Evolutionary conservation across 2,888 invertebrate genomes (phyloP), one percentile per base, ranked within the genome.

Genomic region (Pandemis corylana): DNA sequence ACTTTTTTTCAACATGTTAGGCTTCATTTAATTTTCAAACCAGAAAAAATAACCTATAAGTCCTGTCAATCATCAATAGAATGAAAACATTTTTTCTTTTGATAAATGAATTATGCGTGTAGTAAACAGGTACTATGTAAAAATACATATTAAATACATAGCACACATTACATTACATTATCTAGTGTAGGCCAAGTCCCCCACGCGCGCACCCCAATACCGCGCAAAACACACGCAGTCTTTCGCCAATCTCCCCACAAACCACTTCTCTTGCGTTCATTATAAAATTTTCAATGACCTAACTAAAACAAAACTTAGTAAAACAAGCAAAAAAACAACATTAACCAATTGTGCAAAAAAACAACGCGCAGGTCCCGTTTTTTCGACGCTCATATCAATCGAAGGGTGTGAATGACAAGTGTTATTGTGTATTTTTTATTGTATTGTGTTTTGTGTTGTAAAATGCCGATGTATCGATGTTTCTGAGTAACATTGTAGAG

Each of bases 211-310:
- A 86, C 89, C 89, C 89, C 83, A 83, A 76, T 83, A 80, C 77
- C 80, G 82, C 86, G 84, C 88, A 84, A 86, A 89, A 88, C 86
- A 82, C 82, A 85, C 87, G 89, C 93, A 94, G 93, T 94, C 87
- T 83, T 85, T 87, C 87, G 85, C 84, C 86, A 90, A 87, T 89
- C 92, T 90, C 84, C 89, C 87, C 80, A 78, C 89, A 85, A 78
- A 81, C 71, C 86, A 85, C 91, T 86, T 83, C 90, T 87, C 86
- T 82, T 62, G 78, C 78, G 81, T 83, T 71, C 49, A 79, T 81
- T 77, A 79, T 76, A 80, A 56, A 76, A 78, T 82, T 76, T 82
- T 79, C 78, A 82, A 82, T 84, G 83, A 36, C 28, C 28, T 36
- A 72, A 71, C 68, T 71, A 76, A 65, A 65, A 49, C 49, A 65